These are phyloP conservation scores for Parthenolecanium corni DNA, from an alignment of 2,888 invertebrate genomes.

Conservation along the genomic window DNA sequence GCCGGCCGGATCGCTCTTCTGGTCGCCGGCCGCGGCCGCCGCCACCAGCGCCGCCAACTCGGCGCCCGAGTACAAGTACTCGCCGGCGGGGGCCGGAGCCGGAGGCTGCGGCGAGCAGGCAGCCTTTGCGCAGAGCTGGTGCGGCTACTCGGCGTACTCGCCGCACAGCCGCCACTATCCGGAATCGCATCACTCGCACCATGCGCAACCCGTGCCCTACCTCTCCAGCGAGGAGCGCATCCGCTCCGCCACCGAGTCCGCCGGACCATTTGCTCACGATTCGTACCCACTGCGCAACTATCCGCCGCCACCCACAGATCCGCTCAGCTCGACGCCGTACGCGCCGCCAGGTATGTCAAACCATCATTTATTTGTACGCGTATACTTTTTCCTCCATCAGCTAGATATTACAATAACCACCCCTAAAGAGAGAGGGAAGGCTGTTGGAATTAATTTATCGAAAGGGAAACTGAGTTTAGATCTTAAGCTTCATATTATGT, in stretches of 20 bases:
- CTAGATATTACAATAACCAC: too few species aligned
- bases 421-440: too few species aligned
- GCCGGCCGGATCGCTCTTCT: constrained; percentile 46
- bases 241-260: constrained; percentile 50
- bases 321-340: constrained; percentile 53
- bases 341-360: constrained; percentile 59
- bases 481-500: too few species aligned
- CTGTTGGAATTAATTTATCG: too few species aligned
- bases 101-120: constrained; percentile 43
- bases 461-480: too few species aligned
- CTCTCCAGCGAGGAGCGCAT: constrained; percentile 46
- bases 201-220: constrained; percentile 49
- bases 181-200: constrained; percentile 51
- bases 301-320: constrained; percentile 57
- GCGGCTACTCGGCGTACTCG: constrained; percentile 56
- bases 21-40: constrained; percentile 45
- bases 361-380: too few species aligned
- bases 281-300: constrained; percentile 61
- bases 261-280: constrained; percentile 30
- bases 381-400: too few species aligned
- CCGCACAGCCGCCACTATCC: constrained; percentile 44
- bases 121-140: constrained; percentile 48
- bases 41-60: constrained; percentile 36
- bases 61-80: constrained; percentile 27
- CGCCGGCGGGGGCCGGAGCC: constrained; percentile 63